These are phyloP conservation scores for Anthonomus grandis DNA, from an alignment of 1,140 invertebrate genomes.

Conservation along the genomic window DNA sequence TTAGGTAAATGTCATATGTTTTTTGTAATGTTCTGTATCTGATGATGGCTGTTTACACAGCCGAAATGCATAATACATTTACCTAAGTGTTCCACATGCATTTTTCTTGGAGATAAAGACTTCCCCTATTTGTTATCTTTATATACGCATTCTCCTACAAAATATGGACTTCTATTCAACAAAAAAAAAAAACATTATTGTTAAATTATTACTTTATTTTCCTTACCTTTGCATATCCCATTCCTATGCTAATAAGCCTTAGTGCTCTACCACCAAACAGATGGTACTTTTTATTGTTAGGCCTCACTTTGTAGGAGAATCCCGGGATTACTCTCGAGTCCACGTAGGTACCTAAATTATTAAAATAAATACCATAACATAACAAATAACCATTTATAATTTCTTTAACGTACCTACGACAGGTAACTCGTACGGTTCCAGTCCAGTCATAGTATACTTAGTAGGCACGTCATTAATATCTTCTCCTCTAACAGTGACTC, in stretches of 20 bases:
- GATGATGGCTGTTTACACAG: too few species aligned
- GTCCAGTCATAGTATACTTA: constrained; percentile 63
- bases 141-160: too few species aligned
- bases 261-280: constrained; percentile 64
- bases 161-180: too few species aligned
- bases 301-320: constrained; percentile 68
- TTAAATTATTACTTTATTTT: too few species aligned
- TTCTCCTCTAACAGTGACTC: constrained; percentile 58
- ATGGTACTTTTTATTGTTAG: constrained; percentile 57
- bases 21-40: too few species aligned
- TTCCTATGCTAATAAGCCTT: constrained; percentile 63
- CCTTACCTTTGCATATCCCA: constrained; percentile 66
- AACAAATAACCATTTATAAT: background rate
- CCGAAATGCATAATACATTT: too few species aligned
- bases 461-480: constrained; percentile 64
- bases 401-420: constrained; percentile 61
- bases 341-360: constrained; percentile 63
- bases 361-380: background rate
- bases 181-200: background rate
- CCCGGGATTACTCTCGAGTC: constrained; percentile 71
- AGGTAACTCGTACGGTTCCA: constrained; percentile 68
- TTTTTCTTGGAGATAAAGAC: too few species aligned
- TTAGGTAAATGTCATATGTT: too few species aligned
- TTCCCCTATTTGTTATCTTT: too few species aligned
- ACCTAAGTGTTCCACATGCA: too few species aligned